Base-by-base conservation (phyloP, 2,113 vertebrate species). In the Oncorhynchus masou region DNA sequence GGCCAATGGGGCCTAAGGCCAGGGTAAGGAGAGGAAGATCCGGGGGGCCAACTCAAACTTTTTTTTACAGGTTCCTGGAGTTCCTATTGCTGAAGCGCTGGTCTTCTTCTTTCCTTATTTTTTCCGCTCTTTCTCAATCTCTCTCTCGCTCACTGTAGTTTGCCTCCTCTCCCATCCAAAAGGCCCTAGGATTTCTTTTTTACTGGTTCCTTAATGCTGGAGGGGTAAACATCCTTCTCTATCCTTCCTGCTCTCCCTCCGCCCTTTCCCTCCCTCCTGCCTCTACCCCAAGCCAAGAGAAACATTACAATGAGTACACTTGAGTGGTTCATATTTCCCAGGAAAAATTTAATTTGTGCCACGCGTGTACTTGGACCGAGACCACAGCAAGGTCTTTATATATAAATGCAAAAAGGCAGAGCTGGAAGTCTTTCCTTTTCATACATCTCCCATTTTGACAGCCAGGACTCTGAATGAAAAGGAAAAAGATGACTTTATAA, bases 311-410 rank as follows among this genome's bases (percentile, higher is more conserved):
- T 71, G 27, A 65, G 51, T 70, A 78, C 31, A 39, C 68, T 79
- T 1, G 25, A 74, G 49, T 80, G 73, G 75, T 81, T 90, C 81
- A 54, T 76, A 74, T 87, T 88, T 88, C 87, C 74, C 71, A 78
- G 89, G 80, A 89, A 84, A 89, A 88, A 76, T 81, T 76, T 45
- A 87, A 88, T 89, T 84, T 86, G 83, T 75, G 76, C 74, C 75
- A 29, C 68, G 45, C 70, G 68, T 84, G 83, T 79, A 69, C 85
- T 82, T 70, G 68, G 27, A 77, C 79, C 81, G 51, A 75, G 81
- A 87, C 89, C 83, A 83, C 85, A 87, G 76, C 12, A 64, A 49
- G 81, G 78, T 73, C 76, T 84, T 81, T 81, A 74, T 76, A 72
- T 77, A 78, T 83, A 79, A 45, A 45, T 85, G 84, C 79, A 68